Evolutionary conservation across 2,888 invertebrate species (phyloP).

Genomic region (Drosophila prolongata): DNA sequence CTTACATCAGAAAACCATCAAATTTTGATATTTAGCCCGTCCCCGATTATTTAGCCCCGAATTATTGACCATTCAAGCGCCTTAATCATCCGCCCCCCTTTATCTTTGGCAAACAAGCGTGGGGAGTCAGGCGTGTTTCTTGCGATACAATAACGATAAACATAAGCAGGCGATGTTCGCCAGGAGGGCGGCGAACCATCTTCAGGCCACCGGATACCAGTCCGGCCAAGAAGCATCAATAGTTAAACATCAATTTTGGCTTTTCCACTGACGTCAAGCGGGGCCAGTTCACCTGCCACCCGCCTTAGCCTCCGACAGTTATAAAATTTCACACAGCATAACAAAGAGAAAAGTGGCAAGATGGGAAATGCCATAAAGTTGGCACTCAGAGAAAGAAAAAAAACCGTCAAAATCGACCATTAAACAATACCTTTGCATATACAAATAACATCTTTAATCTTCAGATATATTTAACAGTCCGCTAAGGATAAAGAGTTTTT

Average conservation of each 20-base stretch:
- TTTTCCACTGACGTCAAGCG: constrained; percentile 64
- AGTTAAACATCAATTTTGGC: constrained; percentile 64
- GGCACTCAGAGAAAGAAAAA: neutral
- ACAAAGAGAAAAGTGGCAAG: constrained; percentile 14
- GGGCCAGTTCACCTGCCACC: constrained; percentile 49
- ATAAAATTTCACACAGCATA: constrained; percentile 49
- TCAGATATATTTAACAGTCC: too few relatives aligned
- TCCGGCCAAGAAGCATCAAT: constrained; percentile 44
- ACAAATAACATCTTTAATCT: neutral
- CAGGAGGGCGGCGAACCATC: constrained; percentile 11
- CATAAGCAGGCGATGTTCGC: constrained; percentile 49
- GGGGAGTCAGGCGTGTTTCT: constrained; percentile 12
- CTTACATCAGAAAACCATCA: constrained; percentile 42
- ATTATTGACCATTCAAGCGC: constrained; percentile 36
- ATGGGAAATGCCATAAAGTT: constrained; percentile 17
- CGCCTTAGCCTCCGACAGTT: constrained; percentile 46
- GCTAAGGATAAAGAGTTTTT: too few relatives aligned
- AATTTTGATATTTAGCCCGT: constrained; percentile 29
- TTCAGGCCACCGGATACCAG: constrained; percentile 17
- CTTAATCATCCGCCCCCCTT: neutral
- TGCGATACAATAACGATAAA: constrained; percentile 55
- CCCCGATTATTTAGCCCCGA: constrained; percentile 25
- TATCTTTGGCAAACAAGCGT: constrained; percentile 2
- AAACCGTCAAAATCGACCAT: too few relatives aligned
- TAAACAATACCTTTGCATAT: neutral